Conservation (phyloP, 1,140 invertebrate species). For the Drosophila seguyi region DNA sequence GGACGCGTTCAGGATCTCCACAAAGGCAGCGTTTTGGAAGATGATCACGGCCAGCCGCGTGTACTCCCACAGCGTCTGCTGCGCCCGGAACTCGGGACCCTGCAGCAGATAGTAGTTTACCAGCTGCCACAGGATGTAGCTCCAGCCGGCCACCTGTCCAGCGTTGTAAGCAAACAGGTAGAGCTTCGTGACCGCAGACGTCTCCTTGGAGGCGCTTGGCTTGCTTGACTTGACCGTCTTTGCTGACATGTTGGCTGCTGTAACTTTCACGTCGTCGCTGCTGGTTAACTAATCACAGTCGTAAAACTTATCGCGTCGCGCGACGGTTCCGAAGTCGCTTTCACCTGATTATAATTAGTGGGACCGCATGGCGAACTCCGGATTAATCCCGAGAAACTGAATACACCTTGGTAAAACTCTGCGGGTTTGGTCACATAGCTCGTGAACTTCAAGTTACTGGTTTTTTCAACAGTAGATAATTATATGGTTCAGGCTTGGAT, state of each 20-base stretch:
- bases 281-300: constrained; percentile 61
- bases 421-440: background rate
- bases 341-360: constrained; percentile 50
- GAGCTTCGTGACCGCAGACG: constrained; percentile 84
- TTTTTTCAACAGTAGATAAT: background rate
- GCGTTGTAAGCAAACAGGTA: constrained; percentile 87
- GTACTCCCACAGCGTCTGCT: constrained; percentile 88
- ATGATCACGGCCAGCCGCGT: constrained; percentile 90
- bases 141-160: constrained; percentile 88
- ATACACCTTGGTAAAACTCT: background rate
- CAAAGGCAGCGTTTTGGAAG: constrained; percentile 95
- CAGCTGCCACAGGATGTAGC: constrained; percentile 89
- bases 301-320: constrained; percentile 44
- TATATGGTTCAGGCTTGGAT: background rate
- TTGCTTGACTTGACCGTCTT: constrained; percentile 67
- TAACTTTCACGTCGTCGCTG: constrained; percentile 65
- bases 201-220: constrained; percentile 59
- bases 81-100: constrained; percentile 59
- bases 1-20: constrained; percentile 94
- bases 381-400: background rate
- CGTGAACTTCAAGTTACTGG: background rate
- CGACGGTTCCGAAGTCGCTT: constrained; percentile 46
- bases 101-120: constrained; percentile 86
- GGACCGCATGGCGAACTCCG: constrained; percentile 1
- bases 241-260: constrained; percentile 60